phyloP scores from a whole-genome alignment of 2,113 vertebrate species.

The Tympanuchus pallidicinctus region DNA sequence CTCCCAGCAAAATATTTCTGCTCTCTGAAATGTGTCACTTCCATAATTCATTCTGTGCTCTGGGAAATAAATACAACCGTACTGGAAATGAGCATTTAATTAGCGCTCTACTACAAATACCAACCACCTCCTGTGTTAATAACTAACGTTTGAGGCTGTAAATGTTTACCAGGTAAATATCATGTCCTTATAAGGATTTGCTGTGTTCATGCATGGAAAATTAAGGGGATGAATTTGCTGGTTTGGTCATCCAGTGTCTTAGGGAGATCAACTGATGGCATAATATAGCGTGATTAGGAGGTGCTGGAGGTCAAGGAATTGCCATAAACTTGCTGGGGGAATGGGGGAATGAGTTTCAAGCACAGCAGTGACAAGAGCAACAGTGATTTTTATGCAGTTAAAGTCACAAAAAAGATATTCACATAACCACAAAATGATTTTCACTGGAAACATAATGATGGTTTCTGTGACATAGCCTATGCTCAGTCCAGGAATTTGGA shows the following conservation, averaged over 20 bases:
- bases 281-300: background rate
- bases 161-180: slow-evolving; percentile 45
- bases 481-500: background rate
- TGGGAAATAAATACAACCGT: background rate
- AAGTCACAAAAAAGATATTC: background rate
- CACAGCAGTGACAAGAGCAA: background rate
- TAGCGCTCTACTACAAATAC: slow-evolving; percentile 16
- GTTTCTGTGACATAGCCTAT: background rate
- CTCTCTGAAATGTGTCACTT: background rate
- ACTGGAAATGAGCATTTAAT: slow-evolving; percentile 55
- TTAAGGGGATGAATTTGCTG: background rate
- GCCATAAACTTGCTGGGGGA: background rate
- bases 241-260: background rate
- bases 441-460: background rate
- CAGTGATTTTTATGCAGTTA: background rate
- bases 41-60: background rate
- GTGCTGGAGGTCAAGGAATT: background rate
- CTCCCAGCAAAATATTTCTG: slow-evolving; percentile 4
- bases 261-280: background rate
- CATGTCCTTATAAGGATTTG: background rate
- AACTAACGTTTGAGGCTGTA: background rate
- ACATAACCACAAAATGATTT: background rate
- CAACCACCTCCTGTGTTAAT: background rate
- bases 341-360: background rate
- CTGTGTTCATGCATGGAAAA: background rate